phyloP scores from a whole-genome alignment of 2,113 vertebrate genomes.

The Deroptyus accipitrinus region DNA sequence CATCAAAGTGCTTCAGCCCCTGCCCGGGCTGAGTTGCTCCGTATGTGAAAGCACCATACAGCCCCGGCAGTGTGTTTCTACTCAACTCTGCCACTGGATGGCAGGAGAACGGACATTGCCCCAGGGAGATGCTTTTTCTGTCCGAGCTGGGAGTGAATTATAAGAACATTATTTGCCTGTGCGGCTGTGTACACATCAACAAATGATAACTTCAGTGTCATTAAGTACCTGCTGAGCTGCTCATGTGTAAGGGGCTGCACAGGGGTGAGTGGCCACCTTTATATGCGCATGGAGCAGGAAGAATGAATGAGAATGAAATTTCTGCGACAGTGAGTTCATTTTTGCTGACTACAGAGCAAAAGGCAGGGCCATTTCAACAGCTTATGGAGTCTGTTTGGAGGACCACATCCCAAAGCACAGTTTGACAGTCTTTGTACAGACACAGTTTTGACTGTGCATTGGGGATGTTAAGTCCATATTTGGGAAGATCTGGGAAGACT shows the following conservation, averaged over 20 bases:
- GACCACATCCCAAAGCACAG: background rate
- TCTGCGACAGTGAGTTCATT: background rate
- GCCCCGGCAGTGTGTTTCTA: background rate
- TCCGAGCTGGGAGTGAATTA: background rate
- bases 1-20: background rate
- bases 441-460: background rate
- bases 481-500: background rate
- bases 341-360: background rate
- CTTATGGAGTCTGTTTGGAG: background rate
- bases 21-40: background rate
- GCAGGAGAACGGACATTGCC: background rate
- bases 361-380: background rate
- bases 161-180: background rate
- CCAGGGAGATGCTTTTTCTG: background rate
- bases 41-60: accelerated
- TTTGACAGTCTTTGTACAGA: background rate
- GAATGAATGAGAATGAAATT: background rate
- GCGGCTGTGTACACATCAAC: background rate
- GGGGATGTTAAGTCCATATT: background rate
- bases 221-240: background rate
- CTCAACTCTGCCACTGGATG: accelerated
- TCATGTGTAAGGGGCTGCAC: background rate
- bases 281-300: background rate
- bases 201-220: background rate
- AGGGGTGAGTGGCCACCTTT: background rate